Conservation (phyloP, 2,888 invertebrate genomes). For the Agriopis aurantiaria region DNA sequence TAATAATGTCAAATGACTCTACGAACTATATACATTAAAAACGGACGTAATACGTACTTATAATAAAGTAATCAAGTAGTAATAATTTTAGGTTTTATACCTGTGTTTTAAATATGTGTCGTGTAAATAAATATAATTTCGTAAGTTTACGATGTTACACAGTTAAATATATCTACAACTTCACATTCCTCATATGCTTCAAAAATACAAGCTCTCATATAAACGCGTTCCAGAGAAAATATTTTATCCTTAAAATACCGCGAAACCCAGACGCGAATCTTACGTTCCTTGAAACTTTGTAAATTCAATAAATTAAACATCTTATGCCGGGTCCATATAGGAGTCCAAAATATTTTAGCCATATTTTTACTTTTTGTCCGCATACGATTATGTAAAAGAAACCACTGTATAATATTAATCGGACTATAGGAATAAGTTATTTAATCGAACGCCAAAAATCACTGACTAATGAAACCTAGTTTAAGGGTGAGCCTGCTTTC, state of each 20-base stretch:
- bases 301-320: slow-evolving; percentile 44
- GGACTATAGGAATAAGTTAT: neutral
- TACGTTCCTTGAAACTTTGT: slow-evolving; percentile 39
- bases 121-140: too few relatives aligned
- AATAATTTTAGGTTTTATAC: too few relatives aligned
- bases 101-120: too few relatives aligned
- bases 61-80: too few relatives aligned
- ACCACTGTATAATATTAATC: neutral
- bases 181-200: neutral
- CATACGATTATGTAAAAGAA: neutral
- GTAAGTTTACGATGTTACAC: neutral
- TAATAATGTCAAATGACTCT: too few relatives aligned
- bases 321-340: slow-evolving; percentile 22
- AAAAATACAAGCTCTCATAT: slow-evolving; percentile 19
- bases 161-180: neutral
- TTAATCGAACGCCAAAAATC: neutral
- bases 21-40: too few relatives aligned
- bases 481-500: too few relatives aligned
- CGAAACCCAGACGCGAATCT: slow-evolving; percentile 39
- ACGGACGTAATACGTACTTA: too few relatives aligned
- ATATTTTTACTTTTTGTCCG: neutral
- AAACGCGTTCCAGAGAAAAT: slow-evolving; percentile 29
- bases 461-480: neutral
- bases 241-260: slow-evolving; percentile 36
- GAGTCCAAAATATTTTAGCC: neutral